These are phyloP conservation scores for Tetramorium simillimum DNA, from an alignment of 1,140 invertebrate species.

Conservation along the genomic window DNA sequence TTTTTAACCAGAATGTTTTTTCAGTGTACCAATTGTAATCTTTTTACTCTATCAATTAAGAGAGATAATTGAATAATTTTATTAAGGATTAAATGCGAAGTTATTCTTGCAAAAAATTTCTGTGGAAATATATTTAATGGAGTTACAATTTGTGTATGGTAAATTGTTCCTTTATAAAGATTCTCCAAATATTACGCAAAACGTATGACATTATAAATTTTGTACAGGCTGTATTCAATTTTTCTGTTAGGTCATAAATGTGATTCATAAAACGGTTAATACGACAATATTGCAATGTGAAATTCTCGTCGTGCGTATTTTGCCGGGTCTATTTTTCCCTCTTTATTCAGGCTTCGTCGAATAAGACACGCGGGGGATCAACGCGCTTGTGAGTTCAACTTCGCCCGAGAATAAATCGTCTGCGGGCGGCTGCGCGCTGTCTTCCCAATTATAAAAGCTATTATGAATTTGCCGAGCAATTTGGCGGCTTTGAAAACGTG, in stretches of 20 bases:
- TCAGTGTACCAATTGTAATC: background rate
- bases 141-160: background rate
- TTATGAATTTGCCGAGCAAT: constrained; percentile 71
- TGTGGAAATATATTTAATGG: background rate
- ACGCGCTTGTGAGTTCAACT: constrained; percentile 25
- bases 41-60: background rate
- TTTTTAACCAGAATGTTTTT: no score
- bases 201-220: background rate
- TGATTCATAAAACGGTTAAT: constrained; percentile 10
- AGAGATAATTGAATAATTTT: background rate
- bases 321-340: background rate
- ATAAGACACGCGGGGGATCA: constrained; percentile 40
- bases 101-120: background rate
- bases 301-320: constrained; percentile 20
- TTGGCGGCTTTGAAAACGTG: constrained; percentile 64
- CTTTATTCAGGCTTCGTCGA: constrained; percentile 32
- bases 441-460: constrained; percentile 71
- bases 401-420: constrained; percentile 58
- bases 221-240: background rate
- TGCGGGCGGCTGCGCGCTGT: constrained; percentile 38
- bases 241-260: background rate
- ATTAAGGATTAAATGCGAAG: background rate
- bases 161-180: background rate
- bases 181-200: background rate
- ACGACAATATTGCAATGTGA: constrained; percentile 29